These are phyloP conservation scores for Drosophila teissieri DNA, from an alignment of 1,140 invertebrate species.

Conservation along the genomic window DNA sequence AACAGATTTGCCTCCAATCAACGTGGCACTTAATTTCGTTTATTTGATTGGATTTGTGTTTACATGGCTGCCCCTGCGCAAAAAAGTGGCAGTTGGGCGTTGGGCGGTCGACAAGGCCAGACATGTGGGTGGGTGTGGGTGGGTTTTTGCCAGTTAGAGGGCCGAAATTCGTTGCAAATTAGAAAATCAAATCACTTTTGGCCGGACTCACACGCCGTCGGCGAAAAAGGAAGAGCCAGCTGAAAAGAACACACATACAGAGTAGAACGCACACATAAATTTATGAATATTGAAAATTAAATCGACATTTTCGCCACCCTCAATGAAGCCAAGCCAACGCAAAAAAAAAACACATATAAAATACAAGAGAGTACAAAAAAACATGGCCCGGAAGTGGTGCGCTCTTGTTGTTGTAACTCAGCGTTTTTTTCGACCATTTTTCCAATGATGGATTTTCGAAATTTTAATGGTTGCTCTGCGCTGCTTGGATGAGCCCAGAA, in stretches of 20 bases:
- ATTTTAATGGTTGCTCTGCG: constrained; percentile 83
- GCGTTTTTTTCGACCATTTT: constrained; percentile 79
- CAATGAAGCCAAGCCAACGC: constrained; percentile 12
- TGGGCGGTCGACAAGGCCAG: constrained; percentile 21
- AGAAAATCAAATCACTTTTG: constrained; percentile 77
- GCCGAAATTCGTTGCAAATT: constrained; percentile 61
- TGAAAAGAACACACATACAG: constrained; percentile 9
- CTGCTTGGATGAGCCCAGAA: constrained; percentile 74
- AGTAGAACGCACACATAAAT: constrained; percentile 34
- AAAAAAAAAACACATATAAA: constrained; percentile 26
- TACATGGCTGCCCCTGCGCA: constrained; percentile 70
- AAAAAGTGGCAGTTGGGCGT: background rate
- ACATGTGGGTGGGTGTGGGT: constrained; percentile 34
- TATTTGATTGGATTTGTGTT: constrained; percentile 83
- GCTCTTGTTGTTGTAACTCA: constrained; percentile 40
- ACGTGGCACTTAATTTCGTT: constrained; percentile 82
- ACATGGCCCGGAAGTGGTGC: constrained; percentile 75
- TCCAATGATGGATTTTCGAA: constrained; percentile 84
- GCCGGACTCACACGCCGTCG: constrained; percentile 60
- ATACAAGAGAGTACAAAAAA: constrained; percentile 42
- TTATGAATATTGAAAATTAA: constrained; percentile 81
- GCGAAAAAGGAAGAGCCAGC: constrained; percentile 14
- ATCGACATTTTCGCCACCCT: constrained; percentile 63
- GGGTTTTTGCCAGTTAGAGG: background rate
- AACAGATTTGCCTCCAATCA: constrained; percentile 82